Conservation (phyloP, 2,797 vertebrate species). For the Sparus aurata region DNA sequence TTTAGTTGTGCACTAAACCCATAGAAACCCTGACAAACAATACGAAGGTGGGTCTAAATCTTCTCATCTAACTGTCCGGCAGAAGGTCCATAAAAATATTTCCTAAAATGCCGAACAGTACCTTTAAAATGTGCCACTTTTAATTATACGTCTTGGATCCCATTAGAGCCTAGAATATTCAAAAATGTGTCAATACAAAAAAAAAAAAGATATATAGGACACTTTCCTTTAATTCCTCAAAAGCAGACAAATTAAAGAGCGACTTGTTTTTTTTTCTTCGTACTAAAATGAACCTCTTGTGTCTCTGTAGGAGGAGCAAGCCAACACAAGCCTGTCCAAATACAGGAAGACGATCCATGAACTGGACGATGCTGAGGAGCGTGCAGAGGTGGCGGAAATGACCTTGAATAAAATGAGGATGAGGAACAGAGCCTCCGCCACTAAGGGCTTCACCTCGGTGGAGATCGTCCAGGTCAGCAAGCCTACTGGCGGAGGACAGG, state of each 20-base stretch:
- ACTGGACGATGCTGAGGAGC: constrained; percentile 80
- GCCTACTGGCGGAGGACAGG: constrained; percentile 61
- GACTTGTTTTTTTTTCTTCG: background rate
- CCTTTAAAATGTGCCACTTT: background rate
- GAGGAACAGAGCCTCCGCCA: constrained; percentile 67
- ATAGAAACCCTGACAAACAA: too few relatives aligned
- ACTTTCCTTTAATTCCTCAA: background rate
- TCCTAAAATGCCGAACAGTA: background rate
- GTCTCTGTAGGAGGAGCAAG: constrained; percentile 80
- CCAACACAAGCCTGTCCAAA: constrained; percentile 80
- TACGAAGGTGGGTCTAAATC: background rate
- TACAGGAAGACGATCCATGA: constrained; percentile 78
- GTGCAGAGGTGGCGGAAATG: constrained; percentile 75
- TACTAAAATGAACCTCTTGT: background rate
- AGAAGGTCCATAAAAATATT: background rate
- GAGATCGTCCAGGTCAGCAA: constrained; percentile 83
- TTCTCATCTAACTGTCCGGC: background rate
- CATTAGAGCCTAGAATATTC: background rate
- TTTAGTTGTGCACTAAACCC: too few relatives aligned
- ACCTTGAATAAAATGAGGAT: constrained; percentile 81
- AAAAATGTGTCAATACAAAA: constrained; percentile 5
- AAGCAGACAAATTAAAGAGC: background rate
- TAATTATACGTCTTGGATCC: constrained; percentile 6
- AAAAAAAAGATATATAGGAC: background rate
- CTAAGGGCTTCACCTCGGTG: constrained; percentile 79